phyloP scores from a whole-genome alignment of 1,140 invertebrate genomes.

The Zaprionus gabonicus region DNA sequence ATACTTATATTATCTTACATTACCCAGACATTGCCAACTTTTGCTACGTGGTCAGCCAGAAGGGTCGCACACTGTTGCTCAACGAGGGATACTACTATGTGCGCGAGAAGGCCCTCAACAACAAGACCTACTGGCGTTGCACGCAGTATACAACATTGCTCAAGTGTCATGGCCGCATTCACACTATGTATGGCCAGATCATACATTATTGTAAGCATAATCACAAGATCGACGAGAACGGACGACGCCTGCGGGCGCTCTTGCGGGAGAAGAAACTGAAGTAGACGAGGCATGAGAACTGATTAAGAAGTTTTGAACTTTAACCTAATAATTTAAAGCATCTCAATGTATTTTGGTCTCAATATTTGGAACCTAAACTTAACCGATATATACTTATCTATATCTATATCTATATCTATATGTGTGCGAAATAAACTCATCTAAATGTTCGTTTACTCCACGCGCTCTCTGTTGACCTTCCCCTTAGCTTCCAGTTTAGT shows the following conservation, averaged over 20 bases:
- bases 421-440: conserved; percentile 22
- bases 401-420: neutral
- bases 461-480: neutral
- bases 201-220: conserved; percentile 70
- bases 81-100: conserved; percentile 70
- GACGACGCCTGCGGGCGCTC: conserved; percentile 26
- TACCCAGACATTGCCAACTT: conserved; percentile 29
- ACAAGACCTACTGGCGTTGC: conserved; percentile 81
- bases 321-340: neutral
- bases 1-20: neutral
- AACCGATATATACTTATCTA: neutral
- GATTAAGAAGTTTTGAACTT: neutral
- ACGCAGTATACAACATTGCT: conserved; percentile 74
- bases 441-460: neutral
- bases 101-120: conserved; percentile 67
- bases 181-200: conserved; percentile 59
- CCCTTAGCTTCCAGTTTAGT: neutral
- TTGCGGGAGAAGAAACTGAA: neutral
- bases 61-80: conserved; percentile 67
- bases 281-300: neutral
- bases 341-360: conserved; percentile 27
- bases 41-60: conserved; percentile 72
- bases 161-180: conserved; percentile 75
- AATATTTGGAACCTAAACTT: neutral
- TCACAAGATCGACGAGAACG: conserved; percentile 44